phyloP scores from a whole-genome alignment of 2,797 vertebrate genomes.

The Anolis apletophallus region DNA sequence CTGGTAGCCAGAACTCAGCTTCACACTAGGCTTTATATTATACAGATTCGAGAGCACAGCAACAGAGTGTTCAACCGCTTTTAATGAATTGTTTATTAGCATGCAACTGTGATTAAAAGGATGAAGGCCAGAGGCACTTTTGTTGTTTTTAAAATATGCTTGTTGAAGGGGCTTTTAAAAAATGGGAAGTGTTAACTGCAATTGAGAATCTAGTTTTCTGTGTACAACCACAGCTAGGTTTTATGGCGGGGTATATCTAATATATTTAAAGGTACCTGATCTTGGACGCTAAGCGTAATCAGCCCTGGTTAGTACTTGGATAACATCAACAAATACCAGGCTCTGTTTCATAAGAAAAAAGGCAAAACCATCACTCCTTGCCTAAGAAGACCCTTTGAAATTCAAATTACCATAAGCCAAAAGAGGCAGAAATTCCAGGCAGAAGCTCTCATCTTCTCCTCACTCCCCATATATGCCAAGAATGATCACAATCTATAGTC shows the following conservation, averaged over 20 bases:
- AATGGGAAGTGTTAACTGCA: background rate
- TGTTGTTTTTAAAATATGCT: background rate
- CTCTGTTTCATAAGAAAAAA: too few relatives aligned
- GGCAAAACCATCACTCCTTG: too few relatives aligned
- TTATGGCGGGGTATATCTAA: background rate
- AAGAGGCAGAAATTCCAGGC: background rate
- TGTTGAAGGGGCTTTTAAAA: background rate
- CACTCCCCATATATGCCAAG: background rate
- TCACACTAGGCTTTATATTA: background rate
- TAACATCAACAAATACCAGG: too few relatives aligned
- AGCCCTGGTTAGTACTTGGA: too few relatives aligned
- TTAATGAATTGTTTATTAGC: slow-evolving; percentile 13
- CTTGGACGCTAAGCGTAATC: too few relatives aligned
- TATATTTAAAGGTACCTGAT: background rate
- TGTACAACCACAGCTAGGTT: too few relatives aligned
- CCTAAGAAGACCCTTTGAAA: too few relatives aligned
- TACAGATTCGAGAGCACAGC: background rate
- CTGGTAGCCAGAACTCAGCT: background rate
- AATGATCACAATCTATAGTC: background rate
- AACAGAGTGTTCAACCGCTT: background rate
- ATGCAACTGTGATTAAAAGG: background rate
- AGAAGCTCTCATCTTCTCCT: background rate
- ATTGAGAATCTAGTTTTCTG: background rate
- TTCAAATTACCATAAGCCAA: too few relatives aligned
- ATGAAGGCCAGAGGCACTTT: background rate